phyloP scores from a whole-genome alignment of 2,113 vertebrate genomes.

The Barnardius zonarius region DNA sequence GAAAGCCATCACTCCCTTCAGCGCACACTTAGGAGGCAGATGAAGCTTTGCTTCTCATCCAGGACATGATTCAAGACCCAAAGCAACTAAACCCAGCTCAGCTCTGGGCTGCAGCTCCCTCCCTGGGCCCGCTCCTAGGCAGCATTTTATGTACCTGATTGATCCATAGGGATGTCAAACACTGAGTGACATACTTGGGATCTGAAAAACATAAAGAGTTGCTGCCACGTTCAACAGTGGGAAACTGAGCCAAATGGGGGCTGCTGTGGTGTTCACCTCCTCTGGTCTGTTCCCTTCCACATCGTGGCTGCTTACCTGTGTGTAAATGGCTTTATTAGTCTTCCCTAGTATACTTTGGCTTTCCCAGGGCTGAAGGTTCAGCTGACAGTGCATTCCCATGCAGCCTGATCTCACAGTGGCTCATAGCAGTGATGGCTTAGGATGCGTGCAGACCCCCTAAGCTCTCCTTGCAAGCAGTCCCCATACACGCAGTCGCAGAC shows the following conservation, averaged over 20 bases:
- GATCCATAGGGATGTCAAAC: neutral
- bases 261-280: neutral
- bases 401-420: neutral
- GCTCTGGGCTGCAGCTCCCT: neutral
- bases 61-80: neutral
- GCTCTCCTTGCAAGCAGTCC: neutral
- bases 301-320: rapidly evolving
- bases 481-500: rapidly evolving
- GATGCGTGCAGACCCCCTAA: neutral
- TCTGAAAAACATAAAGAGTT: neutral
- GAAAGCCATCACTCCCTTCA: neutral
- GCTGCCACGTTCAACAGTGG: rapidly evolving
- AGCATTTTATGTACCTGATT: neutral
- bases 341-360: neutral
- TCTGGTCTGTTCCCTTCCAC: neutral
- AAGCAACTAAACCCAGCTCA: neutral
- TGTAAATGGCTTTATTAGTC: neutral
- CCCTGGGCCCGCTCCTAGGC: neutral
- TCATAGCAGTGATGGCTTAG: neutral
- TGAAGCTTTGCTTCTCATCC: neutral
- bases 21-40: neutral
- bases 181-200: neutral
- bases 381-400: rapidly evolving
- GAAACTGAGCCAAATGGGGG: neutral
- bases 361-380: neutral